Percentiles rank a stretch among this genome's conserved stretches.
Evolutionary conservation across 2,888 invertebrate species (phyloP).

Genomic region (Patella pellucida): DNA sequence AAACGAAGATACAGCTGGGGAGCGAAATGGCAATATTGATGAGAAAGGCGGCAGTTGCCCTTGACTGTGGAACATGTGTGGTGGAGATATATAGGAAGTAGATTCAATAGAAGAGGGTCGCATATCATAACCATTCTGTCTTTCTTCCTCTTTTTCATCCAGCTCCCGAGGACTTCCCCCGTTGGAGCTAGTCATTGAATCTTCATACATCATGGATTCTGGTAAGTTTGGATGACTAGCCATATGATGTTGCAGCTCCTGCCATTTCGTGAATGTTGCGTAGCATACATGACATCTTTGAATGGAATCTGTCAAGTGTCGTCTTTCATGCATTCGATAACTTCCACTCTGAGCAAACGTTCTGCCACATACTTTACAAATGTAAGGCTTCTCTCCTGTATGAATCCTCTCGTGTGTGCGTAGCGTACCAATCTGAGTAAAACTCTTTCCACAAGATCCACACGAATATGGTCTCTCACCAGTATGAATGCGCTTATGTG

Average conservation of each 20-base stretch:
- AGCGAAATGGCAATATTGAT: conserved; percentile 41
- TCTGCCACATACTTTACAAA: conserved; percentile 51
- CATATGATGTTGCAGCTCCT: conserved; percentile 59
- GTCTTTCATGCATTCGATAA: conserved; percentile 62
- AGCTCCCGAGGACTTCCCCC: not conserved
- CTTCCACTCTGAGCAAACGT: conserved; percentile 65
- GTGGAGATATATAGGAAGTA: conserved; percentile 29
- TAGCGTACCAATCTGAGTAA: conserved; percentile 63
- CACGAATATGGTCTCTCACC: conserved; percentile 61
- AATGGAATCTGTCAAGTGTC: conserved; percentile 59
- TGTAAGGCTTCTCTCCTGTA: conserved; percentile 62
- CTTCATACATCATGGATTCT: conserved; percentile 13
- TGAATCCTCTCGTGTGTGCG: conserved; percentile 63
- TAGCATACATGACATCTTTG: conserved; percentile 61
- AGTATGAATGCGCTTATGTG: conserved; percentile 62
- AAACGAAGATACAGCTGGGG: conserved; percentile 33
- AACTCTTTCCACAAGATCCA: conserved; percentile 57
- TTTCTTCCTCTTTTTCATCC: conserved; percentile 2
- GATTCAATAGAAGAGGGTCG: not conserved
- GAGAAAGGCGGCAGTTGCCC: conserved; percentile 54
- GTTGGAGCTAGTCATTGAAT: conserved; percentile 2
- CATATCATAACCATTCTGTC: conserved; percentile 10
- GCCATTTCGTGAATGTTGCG: conserved; percentile 54
- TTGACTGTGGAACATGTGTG: conserved; percentile 33
- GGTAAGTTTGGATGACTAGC: conserved; percentile 50